Percentiles rank a stretch among this genome's conserved stretches.
Evolutionary conservation across 1,140 invertebrate species (phyloP).

Genomic region (Anastrepha obliqua): DNA sequence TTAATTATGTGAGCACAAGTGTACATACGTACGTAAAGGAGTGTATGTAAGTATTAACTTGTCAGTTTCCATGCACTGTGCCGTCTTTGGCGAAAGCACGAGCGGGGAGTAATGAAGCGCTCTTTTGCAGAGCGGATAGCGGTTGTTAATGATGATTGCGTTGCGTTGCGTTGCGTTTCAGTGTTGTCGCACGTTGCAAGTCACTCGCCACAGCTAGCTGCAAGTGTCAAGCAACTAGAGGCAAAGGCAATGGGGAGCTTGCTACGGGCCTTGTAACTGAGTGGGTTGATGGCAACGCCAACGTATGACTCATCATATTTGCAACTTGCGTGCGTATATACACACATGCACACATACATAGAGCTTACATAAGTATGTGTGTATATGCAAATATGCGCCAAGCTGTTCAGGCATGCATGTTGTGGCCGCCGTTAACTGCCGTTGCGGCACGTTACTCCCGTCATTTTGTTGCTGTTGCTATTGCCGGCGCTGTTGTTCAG

Average conservation of each 20-base stretch:
- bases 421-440: conserved; percentile 41
- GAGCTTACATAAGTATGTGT: background rate
- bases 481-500: background rate
- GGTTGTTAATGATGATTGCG: conserved; percentile 4
- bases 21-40: background rate
- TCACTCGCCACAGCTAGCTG: background rate
- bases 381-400: background rate
- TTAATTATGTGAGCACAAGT: background rate
- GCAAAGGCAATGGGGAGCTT: background rate
- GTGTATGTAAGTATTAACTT: background rate
- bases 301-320: conserved; percentile 57
- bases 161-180: conserved; percentile 8
- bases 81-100: background rate
- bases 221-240: background rate
- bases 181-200: background rate
- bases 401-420: conserved; percentile 4
- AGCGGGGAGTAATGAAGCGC: background rate
- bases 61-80: background rate
- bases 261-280: background rate
- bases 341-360: background rate
- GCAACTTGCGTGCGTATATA: conserved; percentile 4
- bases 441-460: background rate
- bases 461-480: conserved; percentile 14
- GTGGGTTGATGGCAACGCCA: conserved; percentile 19
- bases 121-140: background rate